phyloP scores from a whole-genome alignment of 2,113 vertebrate species.

The Grammatotria lemairii region DNA sequence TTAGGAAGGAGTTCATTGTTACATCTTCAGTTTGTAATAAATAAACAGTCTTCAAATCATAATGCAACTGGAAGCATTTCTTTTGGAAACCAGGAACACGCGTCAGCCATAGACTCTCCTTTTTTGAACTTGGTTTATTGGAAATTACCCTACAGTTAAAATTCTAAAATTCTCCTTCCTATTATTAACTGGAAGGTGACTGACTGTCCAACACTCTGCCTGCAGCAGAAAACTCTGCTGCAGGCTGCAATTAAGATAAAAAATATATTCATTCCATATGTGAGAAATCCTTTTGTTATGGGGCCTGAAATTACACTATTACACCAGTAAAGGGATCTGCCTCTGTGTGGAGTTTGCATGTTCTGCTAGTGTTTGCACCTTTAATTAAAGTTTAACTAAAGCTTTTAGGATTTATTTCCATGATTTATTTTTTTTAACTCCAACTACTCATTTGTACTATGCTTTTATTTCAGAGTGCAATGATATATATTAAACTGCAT shows the following conservation, averaged over 20 bases:
- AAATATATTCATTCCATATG: not conserved
- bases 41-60: no score
- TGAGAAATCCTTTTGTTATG: not conserved
- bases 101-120: no score
- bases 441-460: not conserved
- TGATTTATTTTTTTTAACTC: not conserved
- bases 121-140: no score
- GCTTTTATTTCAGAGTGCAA: not conserved
- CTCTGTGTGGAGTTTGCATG: not conserved
- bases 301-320: not conserved
- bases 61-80: no score
- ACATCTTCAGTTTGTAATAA: no score
- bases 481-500: not conserved
- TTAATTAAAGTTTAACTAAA: not conserved
- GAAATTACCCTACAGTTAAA: no score
- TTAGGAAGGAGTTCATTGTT: no score
- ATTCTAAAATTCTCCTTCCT: not conserved
- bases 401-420: not conserved
- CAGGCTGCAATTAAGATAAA: not conserved
- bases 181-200: not conserved
- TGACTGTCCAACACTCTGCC: not conserved
- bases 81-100: no score
- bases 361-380: not conserved
- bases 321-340: not conserved
- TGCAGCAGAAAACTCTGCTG: not conserved